Evolutionary conservation across 2,888 invertebrate genomes (phyloP).

Genomic region (Machimus atricapillus): DNA sequence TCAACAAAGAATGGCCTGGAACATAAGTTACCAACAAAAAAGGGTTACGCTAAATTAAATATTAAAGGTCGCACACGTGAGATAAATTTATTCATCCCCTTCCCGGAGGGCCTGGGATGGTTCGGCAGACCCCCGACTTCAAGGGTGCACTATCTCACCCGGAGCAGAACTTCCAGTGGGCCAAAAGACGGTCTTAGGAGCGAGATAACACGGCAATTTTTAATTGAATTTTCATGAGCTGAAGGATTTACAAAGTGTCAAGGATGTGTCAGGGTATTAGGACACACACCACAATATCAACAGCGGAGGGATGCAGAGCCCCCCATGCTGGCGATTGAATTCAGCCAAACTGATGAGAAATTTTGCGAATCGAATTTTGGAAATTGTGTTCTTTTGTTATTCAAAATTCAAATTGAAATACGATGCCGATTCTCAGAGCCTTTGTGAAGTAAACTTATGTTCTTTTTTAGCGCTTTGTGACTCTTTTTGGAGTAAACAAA

Average conservation of each 20-base stretch:
- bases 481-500: neutral
- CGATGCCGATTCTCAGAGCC: constrained; percentile 20
- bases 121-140: constrained; percentile 8
- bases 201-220: constrained; percentile 39
- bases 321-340: neutral
- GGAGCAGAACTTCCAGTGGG: constrained; percentile 7
- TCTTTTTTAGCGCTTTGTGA: neutral
- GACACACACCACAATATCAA: constrained; percentile 27
- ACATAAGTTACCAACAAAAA: constrained; percentile 42
- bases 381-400: constrained; percentile 40
- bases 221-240: constrained; percentile 48
- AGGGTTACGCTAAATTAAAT: constrained; percentile 48
- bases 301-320: neutral
- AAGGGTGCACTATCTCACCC: constrained; percentile 25
- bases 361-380: constrained; percentile 42
- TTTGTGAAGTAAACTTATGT: neutral
- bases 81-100: constrained; percentile 46
- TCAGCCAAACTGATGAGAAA: neutral
- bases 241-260: constrained; percentile 40
- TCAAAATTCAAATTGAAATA: constrained; percentile 41
- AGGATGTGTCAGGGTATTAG: constrained; percentile 37
- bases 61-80: constrained; percentile 48
- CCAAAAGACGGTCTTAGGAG: constrained; percentile 26
- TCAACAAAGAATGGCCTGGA: constrained; percentile 15
- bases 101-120: neutral